phyloP scores from a whole-genome alignment of 2,797 vertebrate species.

The Ctenopoma multispine region DNA sequence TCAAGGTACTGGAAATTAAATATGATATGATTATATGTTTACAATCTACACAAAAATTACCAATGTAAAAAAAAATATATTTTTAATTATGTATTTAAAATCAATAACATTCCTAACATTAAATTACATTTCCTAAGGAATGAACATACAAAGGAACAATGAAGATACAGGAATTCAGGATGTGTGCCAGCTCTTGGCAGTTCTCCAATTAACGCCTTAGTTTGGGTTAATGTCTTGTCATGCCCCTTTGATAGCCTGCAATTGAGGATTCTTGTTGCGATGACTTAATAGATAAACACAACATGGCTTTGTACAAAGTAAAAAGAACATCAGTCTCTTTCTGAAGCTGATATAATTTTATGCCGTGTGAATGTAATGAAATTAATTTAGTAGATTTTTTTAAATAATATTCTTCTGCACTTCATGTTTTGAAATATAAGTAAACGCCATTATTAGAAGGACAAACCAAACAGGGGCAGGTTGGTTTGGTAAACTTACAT shows the following conservation, averaged over 20 bases:
- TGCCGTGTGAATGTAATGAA: background rate
- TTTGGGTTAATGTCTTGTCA: conserved; percentile 55
- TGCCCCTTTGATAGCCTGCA: conserved; percentile 31
- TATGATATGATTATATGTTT: background rate
- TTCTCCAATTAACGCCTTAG: conserved; percentile 42
- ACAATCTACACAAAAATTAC: too few relatives aligned
- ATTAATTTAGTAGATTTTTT: conserved; percentile 1
- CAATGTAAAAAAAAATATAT: background rate
- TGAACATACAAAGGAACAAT: conserved; percentile 10
- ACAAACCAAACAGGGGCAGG: background rate
- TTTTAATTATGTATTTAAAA: background rate
- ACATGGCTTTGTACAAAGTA: conserved; percentile 6
- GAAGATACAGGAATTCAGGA: conserved; percentile 27
- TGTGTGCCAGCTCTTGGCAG: conserved; percentile 40
- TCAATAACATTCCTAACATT: background rate
- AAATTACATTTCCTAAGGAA: background rate
- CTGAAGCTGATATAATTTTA: background rate
- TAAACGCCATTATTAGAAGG: conserved; percentile 2
- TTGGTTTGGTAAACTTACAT: background rate
- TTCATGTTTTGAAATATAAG: conserved; percentile 16
- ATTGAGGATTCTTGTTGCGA: conserved; percentile 36
- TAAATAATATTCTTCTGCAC: background rate
- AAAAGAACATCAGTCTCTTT: background rate
- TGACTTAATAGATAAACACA: conserved; percentile 42
- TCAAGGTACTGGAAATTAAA: too few relatives aligned